Evolutionary conservation across 2,888 invertebrate species (phyloP), one percentile per base, ranked within the genome.

Genomic region (Axea sp.): DNA sequence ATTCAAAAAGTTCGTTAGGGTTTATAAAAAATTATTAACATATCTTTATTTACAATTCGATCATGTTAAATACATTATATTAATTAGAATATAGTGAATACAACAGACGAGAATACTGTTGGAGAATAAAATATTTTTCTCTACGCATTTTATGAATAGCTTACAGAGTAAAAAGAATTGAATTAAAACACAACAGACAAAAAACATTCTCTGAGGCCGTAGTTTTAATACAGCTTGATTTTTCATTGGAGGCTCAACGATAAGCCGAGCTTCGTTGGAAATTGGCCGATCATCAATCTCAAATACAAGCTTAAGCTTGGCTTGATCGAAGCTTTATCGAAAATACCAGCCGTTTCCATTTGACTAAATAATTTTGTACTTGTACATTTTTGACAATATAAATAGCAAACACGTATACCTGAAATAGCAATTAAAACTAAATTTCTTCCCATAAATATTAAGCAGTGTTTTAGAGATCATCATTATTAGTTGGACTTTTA

Each of bases 241-340:
- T 67, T 67, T 67, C 67, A 53, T 67, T 65, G 55, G 17, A 43
- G 35, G 55, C 53, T 60, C 45, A 65, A 55, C 37, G 55, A 17
- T 67, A 67, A 67, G 67, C 67, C 65, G 45, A 55, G 59, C 45
- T 47, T 60, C 59, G 59, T 60, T 60, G 35, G 43, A 55, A 55
- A 67, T 67, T 57, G 67, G 67, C 57, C 67, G 55, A 67, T 65
- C 65, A 55, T 65, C 39, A 49, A 62, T 62, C 62, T 49, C 62
- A 47, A 49, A 62, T 62, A 49, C 62, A 49, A 28, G 62, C 62
- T 49, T 62, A 39, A 39, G 62, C 62, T 62, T 30, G 24, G 62
- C 49, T 62, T 47, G 47, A 49, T 62, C 24, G 47, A 60, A 47
- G 45, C 60, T 62, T 37, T 37, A 49, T 49, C 39, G 39, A 31